Evolutionary conservation across 2,113 vertebrate species (phyloP).

Genomic region (Cebus imitator): DNA sequence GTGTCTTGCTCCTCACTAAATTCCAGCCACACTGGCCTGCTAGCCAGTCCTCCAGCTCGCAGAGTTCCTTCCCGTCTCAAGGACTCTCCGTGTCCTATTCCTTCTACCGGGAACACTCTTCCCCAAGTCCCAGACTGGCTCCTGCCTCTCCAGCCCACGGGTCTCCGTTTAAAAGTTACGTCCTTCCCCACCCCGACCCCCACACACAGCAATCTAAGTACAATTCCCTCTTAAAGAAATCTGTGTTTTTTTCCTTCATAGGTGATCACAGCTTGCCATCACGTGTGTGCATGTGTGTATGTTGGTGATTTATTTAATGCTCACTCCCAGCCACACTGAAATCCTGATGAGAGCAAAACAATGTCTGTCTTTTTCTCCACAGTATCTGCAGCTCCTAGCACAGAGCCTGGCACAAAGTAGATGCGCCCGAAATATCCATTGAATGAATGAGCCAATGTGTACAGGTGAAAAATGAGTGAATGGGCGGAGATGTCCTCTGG

Average conservation of each 20-base stretch:
- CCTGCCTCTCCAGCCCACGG: neutral
- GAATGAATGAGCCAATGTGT: neutral
- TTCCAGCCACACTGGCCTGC: neutral
- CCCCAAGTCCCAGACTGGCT: neutral
- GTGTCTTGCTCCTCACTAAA: neutral
- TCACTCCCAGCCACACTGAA: neutral
- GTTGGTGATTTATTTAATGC: neutral
- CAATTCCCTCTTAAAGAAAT: neutral
- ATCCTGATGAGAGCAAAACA: neutral
- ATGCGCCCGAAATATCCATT: neutral
- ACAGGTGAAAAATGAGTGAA: neutral
- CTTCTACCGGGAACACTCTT: neutral
- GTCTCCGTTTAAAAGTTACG: neutral
- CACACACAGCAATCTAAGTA: neutral
- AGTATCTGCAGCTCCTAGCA: neutral
- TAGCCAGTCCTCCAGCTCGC: fast-evolving
- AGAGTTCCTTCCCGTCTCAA: neutral
- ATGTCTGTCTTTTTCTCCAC: neutral
- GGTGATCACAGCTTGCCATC: neutral
- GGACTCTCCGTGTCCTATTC: neutral
- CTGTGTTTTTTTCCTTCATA: neutral
- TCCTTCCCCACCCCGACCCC: neutral
- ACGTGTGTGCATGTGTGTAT: neutral
- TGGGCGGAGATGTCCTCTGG: neutral
- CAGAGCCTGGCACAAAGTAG: neutral